These are phyloP conservation scores for Sus cebifrons DNA, from an alignment of 2,797 vertebrate genomes.

Conservation along the genomic window DNA sequence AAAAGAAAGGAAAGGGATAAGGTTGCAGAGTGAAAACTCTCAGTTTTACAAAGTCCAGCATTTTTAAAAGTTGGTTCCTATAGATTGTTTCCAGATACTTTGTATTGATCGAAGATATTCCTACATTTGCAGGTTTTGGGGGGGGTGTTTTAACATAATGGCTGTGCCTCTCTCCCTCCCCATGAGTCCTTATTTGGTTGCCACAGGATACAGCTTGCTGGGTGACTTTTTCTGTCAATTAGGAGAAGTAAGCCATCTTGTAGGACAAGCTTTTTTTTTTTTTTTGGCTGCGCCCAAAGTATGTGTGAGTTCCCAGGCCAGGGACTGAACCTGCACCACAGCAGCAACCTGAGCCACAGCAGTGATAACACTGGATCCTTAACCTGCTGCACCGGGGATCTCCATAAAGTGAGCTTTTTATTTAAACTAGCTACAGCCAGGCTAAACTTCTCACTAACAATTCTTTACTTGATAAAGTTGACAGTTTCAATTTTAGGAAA, in stretches of 20 bases:
- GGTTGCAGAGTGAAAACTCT: background rate
- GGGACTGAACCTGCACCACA: no score
- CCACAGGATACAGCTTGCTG: background rate
- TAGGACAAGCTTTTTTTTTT: background rate
- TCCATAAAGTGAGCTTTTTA: slow-evolving; percentile 3
- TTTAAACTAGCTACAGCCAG: slow-evolving; percentile 13
- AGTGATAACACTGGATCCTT: no score
- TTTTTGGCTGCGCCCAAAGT: no score
- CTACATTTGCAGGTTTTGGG: background rate
- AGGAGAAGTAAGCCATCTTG: background rate
- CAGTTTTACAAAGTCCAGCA: slow-evolving; percentile 28
- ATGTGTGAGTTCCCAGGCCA: no score
- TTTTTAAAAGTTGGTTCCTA: slow-evolving; percentile 31
- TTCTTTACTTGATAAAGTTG: background rate
- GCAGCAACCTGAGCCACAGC: no score
- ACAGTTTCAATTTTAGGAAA: slow-evolving; percentile 12
- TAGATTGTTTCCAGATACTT: slow-evolving; percentile 18
- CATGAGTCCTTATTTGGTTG: background rate
- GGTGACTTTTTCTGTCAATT: background rate
- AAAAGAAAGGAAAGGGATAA: background rate
- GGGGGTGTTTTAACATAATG: background rate
- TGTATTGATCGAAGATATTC: background rate
- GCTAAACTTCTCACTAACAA: slow-evolving; percentile 9
- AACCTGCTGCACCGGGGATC: no score
- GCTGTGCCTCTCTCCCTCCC: background rate